Percentiles rank a stretch among this genome's conserved stretches.
Evolutionary conservation across 2,888 invertebrate genomes (phyloP).

Genomic region (Trachelus iudaicus): DNA sequence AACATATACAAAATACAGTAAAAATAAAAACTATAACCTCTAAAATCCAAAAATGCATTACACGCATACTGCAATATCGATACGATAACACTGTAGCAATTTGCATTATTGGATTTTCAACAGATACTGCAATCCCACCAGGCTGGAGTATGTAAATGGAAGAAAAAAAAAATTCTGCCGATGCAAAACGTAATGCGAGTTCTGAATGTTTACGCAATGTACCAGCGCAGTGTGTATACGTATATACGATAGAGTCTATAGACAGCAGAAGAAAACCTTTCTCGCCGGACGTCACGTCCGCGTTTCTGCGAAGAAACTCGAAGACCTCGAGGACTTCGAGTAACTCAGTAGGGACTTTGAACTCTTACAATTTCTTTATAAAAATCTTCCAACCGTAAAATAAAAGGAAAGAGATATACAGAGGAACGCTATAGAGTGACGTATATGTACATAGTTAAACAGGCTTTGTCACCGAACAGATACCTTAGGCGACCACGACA

Average conservation of each 20-base stretch:
- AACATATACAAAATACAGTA: not conserved
- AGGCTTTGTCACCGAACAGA: not conserved
- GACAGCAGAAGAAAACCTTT: not conserved
- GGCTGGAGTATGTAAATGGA: not conserved
- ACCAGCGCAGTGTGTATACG: not conserved
- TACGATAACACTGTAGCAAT: not conserved
- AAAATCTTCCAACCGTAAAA: not conserved
- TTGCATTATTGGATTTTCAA: not conserved
- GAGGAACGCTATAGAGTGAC: not conserved
- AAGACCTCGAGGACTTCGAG: not conserved
- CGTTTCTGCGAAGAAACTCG: not conserved
- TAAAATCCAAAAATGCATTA: not conserved
- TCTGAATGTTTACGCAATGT: not conserved
- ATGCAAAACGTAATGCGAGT: not conserved
- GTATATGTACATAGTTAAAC: not conserved
- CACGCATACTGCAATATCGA: not conserved
- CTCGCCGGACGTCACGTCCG: not conserved
- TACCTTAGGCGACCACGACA: not conserved
- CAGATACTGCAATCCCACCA: not conserved
- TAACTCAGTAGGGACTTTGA: not conserved
- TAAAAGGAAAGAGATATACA: not conserved
- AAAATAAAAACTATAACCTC: not conserved
- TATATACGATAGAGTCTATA: not conserved
- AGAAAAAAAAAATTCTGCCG: not conserved
- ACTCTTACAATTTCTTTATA: not conserved